Evolutionary conservation across 2,797 vertebrate species (phyloP).

Genomic region (Argyrosomus regius): DNA sequence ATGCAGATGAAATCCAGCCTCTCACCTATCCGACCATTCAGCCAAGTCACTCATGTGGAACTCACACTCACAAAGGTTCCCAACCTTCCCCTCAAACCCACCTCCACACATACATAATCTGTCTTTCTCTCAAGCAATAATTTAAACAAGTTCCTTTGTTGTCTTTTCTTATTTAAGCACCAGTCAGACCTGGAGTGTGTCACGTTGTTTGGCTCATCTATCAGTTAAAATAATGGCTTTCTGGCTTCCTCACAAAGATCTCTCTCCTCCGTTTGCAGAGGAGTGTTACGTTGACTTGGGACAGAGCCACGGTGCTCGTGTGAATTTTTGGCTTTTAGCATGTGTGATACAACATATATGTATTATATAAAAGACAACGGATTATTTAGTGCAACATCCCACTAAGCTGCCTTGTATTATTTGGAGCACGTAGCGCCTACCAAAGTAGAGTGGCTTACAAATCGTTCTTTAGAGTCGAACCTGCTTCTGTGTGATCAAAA

Average conservation of each 20-base stretch:
- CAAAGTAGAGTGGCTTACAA: neutral
- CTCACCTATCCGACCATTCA: conserved; percentile 21
- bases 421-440: neutral
- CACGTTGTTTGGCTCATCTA: neutral
- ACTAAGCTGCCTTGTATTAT: neutral
- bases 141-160: neutral
- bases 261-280: neutral
- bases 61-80: conserved; percentile 17
- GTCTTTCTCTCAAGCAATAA: neutral
- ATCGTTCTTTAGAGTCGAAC: neutral
- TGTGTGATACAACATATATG: neutral
- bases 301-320: neutral
- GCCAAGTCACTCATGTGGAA: conserved; percentile 39
- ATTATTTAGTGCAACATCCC: neutral
- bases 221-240: conserved; percentile 15
- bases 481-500: neutral
- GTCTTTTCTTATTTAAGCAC: neutral
- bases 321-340: conserved; percentile 2
- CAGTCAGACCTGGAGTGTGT: conserved; percentile 5
- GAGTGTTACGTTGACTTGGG: neutral
- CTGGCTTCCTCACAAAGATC: conserved; percentile 17
- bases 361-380: neutral
- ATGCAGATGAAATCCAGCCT: conserved; percentile 23
- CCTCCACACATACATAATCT: neutral
- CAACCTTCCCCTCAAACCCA: neutral